A percentile compares a stretch with the other conserved stretches of the same genome.
Conservation (phyloP, 2,888 invertebrate species). For the Petrophora chlorosata region DNA sequence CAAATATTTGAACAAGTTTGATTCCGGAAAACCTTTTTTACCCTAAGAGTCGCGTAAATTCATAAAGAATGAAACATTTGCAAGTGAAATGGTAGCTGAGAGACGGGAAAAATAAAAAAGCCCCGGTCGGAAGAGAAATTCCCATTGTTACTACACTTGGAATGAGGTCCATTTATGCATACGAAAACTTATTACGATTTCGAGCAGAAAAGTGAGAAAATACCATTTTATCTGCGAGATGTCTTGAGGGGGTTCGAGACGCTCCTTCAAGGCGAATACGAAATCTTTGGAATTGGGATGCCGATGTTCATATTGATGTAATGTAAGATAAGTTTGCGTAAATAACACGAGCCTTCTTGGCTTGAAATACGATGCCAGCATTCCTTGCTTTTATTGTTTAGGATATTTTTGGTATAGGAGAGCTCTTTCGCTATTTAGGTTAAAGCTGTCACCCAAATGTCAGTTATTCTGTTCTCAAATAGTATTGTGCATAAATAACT, state of each 20-base stretch:
- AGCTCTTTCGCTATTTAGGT: no score
- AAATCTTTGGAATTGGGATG: constrained; percentile 15
- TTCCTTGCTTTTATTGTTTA: background rate
- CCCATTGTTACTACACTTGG: constrained; percentile 69
- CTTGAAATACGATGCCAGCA: constrained; percentile 6
- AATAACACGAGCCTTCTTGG: constrained; percentile 3
- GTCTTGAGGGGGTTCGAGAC: constrained; percentile 34
- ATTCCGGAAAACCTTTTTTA: constrained; percentile 59
- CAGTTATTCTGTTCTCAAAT: no score
- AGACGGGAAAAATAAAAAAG: constrained; percentile 68
- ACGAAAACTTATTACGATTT: constrained; percentile 73
- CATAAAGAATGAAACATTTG: constrained; percentile 76
- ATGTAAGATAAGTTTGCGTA: background rate
- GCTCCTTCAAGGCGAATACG: constrained; percentile 18
- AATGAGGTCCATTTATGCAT: constrained; percentile 76
- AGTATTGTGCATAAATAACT: no score
- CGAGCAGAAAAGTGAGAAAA: constrained; percentile 52
- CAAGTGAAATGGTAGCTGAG: constrained; percentile 74
- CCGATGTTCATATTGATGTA: constrained; percentile 18
- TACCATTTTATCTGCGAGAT: constrained; percentile 46
- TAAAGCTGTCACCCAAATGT: no score
- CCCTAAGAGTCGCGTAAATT: constrained; percentile 63
- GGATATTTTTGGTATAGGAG: no score
- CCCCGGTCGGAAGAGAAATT: constrained; percentile 61
- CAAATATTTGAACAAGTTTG: constrained; percentile 70